These are phyloP conservation scores for Myrmecobius fasciatus DNA, from an alignment of 2,113 vertebrate genomes.

Conservation along the genomic window DNA sequence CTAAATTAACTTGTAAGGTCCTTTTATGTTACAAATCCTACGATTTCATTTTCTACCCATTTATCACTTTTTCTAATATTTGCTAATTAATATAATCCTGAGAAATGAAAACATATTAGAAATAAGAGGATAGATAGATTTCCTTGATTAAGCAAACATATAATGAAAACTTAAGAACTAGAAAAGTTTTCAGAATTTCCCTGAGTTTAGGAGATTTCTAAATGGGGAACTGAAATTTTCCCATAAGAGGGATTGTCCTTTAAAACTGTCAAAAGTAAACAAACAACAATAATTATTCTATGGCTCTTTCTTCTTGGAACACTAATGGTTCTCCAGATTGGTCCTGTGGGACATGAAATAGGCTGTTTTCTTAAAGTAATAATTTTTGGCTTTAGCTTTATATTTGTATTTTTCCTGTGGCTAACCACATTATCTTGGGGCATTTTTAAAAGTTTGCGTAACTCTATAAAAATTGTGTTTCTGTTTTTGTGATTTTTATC, in stretches of 20 bases:
- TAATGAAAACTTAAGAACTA: conserved; percentile 43
- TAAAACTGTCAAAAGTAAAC: conserved; percentile 69
- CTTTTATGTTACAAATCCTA: not conserved
- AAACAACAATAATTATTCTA: conserved; percentile 62
- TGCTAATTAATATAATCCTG: not conserved
- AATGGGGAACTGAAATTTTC: conserved; percentile 48
- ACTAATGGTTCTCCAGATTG: conserved; percentile 28
- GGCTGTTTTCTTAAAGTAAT: conserved; percentile 41
- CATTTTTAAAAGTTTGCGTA: not conserved
- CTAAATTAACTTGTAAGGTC: not conserved
- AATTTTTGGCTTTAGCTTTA: conserved; percentile 49
- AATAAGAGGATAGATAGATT: not conserved
- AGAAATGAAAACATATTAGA: conserved; percentile 34
- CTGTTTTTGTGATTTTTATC: conserved; percentile 41
- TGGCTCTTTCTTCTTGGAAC: conserved; percentile 18
- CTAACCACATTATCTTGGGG: conserved; percentile 41
- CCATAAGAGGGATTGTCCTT: conserved; percentile 59
- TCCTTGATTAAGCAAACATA: conserved; percentile 5
- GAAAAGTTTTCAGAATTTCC: conserved; percentile 28
- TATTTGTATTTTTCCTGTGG: conserved; percentile 45
- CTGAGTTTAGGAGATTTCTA: conserved; percentile 45
- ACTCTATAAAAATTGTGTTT: not conserved
- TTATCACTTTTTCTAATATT: not conserved
- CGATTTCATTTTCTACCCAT: not conserved
- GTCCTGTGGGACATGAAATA: conserved; percentile 19